These are phyloP conservation scores for Ciconia stormi DNA, from an alignment of 2,113 vertebrate genomes.

Conservation along the genomic window DNA sequence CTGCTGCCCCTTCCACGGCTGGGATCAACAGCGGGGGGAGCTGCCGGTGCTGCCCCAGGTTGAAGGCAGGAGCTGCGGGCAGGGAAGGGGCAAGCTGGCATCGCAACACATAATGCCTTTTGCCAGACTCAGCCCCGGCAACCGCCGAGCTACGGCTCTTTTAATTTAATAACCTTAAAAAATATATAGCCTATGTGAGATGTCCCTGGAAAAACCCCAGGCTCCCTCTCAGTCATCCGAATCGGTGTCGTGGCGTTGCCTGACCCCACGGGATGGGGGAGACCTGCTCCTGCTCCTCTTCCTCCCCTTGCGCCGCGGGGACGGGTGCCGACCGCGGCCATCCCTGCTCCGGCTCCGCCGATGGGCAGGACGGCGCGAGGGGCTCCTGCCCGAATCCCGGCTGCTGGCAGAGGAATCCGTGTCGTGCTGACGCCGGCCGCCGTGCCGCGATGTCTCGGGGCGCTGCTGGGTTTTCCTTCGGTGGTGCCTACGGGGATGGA, in stretches of 20 bases:
- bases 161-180: neutral
- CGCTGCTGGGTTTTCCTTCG: slow-evolving; percentile 30
- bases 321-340: slow-evolving; percentile 20
- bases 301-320: neutral
- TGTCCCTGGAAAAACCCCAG: neutral
- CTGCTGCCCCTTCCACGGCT: neutral
- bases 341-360: neutral
- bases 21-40: accelerated
- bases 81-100: neutral
- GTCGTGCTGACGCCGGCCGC: slow-evolving; percentile 29
- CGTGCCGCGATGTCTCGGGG: neutral
- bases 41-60: neutral
- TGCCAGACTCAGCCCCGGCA: neutral
- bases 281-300: slow-evolving; percentile 44
- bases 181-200: neutral
- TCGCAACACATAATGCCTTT: accelerated
- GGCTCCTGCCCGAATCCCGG: slow-evolving; percentile 1
- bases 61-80: neutral
- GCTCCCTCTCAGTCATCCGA: neutral
- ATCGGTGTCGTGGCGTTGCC: slow-evolving; percentile 79
- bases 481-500: slow-evolving; percentile 49
- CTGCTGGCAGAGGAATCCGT: slow-evolving; percentile 62
- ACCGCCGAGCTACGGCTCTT: neutral
- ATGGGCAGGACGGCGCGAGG: slow-evolving; percentile 4
- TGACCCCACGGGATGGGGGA: slow-evolving; percentile 55